These are phyloP conservation scores for Drosophila insularis DNA, from an alignment of 1,140 invertebrate genomes.

Conservation along the genomic window DNA sequence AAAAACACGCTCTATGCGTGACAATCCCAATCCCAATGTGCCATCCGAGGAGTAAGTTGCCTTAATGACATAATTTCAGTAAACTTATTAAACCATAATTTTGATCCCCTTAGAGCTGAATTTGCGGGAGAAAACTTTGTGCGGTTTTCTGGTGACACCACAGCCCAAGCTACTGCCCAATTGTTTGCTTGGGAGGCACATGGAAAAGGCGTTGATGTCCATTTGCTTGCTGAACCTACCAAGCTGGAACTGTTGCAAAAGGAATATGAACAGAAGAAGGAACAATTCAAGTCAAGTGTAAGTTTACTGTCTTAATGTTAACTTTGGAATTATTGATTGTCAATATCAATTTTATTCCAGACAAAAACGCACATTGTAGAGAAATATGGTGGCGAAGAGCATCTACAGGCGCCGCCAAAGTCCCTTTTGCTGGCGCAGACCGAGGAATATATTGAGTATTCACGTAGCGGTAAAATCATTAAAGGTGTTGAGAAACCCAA, in stretches of 20 bases:
- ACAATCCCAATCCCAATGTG: constrained; percentile 94
- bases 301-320: constrained; percentile 3
- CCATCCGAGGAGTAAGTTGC: constrained; percentile 85
- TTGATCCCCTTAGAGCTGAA: constrained; percentile 85
- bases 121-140: constrained; percentile 99
- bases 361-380: constrained; percentile 79
- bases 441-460: constrained; percentile 98
- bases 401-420: constrained; percentile 93
- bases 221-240: constrained; percentile 98
- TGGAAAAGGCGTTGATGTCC: constrained; percentile 96
- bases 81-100: background rate
- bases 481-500: constrained; percentile 94
- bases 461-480: constrained; percentile 92
- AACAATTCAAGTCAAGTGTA: constrained; percentile 89
- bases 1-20: constrained; percentile 99
- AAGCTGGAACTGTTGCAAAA: constrained; percentile 96
- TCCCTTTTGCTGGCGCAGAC: constrained; percentile 96
- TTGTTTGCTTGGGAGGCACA: constrained; percentile 99
- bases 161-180: constrained; percentile 94
- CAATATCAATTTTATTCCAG: constrained; percentile 32
- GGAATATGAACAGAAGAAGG: constrained; percentile 95
- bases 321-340: background rate
- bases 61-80: background rate
- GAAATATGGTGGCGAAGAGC: constrained; percentile 90
- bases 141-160: constrained; percentile 96